phyloP scores from a whole-genome alignment of 2,797 vertebrate genomes.

The Remorina albescens region DNA sequence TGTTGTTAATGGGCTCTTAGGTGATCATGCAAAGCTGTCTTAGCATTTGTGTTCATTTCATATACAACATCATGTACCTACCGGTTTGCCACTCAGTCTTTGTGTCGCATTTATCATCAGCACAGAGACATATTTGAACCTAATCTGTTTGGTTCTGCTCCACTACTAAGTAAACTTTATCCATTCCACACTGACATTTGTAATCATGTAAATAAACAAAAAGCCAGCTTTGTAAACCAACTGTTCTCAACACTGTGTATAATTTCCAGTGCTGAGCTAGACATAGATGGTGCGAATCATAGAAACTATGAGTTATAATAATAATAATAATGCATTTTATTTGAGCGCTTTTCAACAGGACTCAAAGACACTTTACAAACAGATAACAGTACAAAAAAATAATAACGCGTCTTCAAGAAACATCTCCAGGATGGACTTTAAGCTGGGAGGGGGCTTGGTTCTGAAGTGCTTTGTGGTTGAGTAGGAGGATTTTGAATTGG shows the following conservation, averaged over 20 bases:
- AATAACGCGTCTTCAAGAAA: too few relatives aligned
- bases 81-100: not conserved
- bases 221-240: not conserved
- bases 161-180: conserved; percentile 1
- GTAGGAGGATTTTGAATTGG: too few relatives aligned
- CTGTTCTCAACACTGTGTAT: not conserved
- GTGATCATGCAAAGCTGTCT: conserved; percentile 49
- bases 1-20: conserved; percentile 53
- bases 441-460: too few relatives aligned
- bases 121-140: not conserved
- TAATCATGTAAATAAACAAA: not conserved
- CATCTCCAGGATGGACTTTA: too few relatives aligned
- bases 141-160: not conserved
- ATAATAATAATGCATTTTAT: too few relatives aligned
- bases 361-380: too few relatives aligned
- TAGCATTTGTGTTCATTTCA: conserved; percentile 34
- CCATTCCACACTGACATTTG: not conserved
- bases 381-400: too few relatives aligned
- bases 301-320: too few relatives aligned
- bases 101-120: not conserved
- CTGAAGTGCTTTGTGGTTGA: too few relatives aligned
- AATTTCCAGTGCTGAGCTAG: not conserved
- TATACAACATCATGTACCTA: conserved; percentile 13
- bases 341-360: too few relatives aligned
- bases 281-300: not conserved